phyloP scores from a whole-genome alignment of 2,113 vertebrate genomes.

The Pao palembangensis region DNA sequence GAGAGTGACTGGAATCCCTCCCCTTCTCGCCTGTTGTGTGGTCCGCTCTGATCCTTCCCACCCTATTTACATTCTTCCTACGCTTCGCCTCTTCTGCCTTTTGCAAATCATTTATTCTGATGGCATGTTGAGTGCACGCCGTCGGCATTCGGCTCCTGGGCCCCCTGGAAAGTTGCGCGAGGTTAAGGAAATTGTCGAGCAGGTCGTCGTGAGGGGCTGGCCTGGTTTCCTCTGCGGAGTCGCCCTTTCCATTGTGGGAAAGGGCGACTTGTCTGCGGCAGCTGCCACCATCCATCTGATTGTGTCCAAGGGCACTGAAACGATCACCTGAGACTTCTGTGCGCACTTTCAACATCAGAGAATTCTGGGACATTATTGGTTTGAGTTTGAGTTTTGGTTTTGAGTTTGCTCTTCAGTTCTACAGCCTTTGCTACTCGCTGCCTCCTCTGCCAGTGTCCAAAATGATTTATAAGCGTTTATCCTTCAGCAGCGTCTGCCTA shows the following conservation, averaged over 20 bases:
- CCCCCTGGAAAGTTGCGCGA: conserved; percentile 14
- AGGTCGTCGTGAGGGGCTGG: conserved; percentile 44
- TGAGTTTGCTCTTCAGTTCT: not conserved
- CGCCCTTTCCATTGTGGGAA: conserved; percentile 63
- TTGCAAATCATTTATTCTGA: conserved; percentile 51
- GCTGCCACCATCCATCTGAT: conserved; percentile 60
- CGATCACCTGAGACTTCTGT: conserved; percentile 31
- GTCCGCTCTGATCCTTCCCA: conserved; percentile 49
- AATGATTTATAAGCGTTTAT: not conserved
- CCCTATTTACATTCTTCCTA: conserved; percentile 61
- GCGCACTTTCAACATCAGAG: not conserved
- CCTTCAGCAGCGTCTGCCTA: too few species aligned
- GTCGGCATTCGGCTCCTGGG: conserved; percentile 34
- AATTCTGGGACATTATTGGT: not conserved
- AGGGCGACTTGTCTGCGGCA: conserved; percentile 46
- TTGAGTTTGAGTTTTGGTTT: too few species aligned
- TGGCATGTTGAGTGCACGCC: conserved; percentile 48
- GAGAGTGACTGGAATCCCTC: conserved; percentile 30
- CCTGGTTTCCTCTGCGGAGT: conserved; percentile 48
- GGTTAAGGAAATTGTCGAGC: conserved; percentile 40
- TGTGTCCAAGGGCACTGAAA: conserved; percentile 31
- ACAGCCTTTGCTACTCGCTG: not conserved
- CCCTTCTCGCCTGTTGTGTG: conserved; percentile 49
- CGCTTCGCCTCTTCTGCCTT: conserved; percentile 34
- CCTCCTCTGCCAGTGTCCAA: not conserved